Percentiles rank a stretch among this genome's conserved stretches.
Conservation (phyloP, 1,140 invertebrate genomes). For the Eciton burchellii region DNA sequence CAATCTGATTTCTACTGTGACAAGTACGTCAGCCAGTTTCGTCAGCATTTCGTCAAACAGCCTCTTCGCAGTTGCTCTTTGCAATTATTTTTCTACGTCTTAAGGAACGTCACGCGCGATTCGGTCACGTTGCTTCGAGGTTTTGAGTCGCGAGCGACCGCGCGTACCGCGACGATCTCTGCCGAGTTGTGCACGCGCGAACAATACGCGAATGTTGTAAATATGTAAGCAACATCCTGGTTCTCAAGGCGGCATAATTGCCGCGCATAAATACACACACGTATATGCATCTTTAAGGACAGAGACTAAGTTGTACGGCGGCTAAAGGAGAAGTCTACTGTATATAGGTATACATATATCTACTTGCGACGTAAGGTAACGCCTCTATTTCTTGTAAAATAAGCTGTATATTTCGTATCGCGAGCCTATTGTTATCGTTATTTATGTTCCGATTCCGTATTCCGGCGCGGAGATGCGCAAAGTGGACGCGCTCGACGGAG, state of each 20-base stretch:
- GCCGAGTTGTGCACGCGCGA: not conserved
- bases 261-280: slow-evolving; percentile 33
- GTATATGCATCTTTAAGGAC: slow-evolving; percentile 59
- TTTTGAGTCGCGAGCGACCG: not conserved
- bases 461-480: slow-evolving; percentile 46
- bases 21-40: not conserved
- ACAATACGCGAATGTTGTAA: slow-evolving; percentile 40
- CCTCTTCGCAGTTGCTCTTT: not conserved
- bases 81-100: not conserved
- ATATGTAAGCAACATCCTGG: slow-evolving; percentile 46
- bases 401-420: slow-evolving; percentile 84
- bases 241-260: slow-evolving; percentile 34
- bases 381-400: slow-evolving; percentile 80
- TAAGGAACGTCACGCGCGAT: not conserved
- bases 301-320: slow-evolving; percentile 59
- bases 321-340: slow-evolving; percentile 51
- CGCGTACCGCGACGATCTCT: slow-evolving; percentile 2
- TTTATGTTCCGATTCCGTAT: slow-evolving; percentile 78
- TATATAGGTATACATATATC: slow-evolving; percentile 68
- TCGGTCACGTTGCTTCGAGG: not conserved
- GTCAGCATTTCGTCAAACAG: not conserved
- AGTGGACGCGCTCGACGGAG: slow-evolving; percentile 4
- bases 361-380: slow-evolving; percentile 64
- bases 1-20: not conserved
- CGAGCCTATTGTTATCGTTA: slow-evolving; percentile 81